Conservation (phyloP, 2,888 invertebrate genomes). For the Apotomis turbidana region DNA sequence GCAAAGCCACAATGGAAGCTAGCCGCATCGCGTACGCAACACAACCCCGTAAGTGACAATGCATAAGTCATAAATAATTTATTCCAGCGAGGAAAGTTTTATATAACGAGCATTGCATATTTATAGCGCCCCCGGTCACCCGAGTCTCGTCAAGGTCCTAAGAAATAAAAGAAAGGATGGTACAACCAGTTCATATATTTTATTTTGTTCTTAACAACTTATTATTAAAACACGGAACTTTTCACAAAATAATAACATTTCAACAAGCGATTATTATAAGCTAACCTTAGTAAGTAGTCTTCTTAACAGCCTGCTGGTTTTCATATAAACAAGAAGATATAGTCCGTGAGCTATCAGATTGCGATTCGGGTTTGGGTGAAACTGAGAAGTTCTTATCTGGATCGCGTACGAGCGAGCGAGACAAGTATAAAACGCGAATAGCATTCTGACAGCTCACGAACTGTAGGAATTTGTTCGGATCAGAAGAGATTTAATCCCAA, state of each 20-base stretch:
- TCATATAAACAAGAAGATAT: no score
- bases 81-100: conserved; percentile 32
- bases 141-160: conserved; percentile 29
- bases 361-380: no score
- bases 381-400: no score
- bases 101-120: conserved; percentile 30
- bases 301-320: no score
- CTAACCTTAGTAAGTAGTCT: no score
- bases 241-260: background rate
- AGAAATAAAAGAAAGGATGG: background rate
- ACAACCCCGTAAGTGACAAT: conserved; percentile 55
- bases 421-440: no score
- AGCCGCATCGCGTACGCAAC: conserved; percentile 7
- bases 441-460: no score
- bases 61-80: conserved; percentile 56
- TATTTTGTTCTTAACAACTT: conserved; percentile 16
- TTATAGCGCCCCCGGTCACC: conserved; percentile 9
- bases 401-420: no score
- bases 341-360: no score
- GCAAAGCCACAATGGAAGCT: conserved; percentile 13
- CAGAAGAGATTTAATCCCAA: no score
- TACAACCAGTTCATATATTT: conserved; percentile 12
- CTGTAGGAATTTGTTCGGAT: no score
- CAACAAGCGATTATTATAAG: background rate
- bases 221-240: background rate